Percentiles rank a stretch among this genome's conserved stretches.
phyloP scores from a whole-genome alignment of 2,797 vertebrate genomes.

The Melanotaenia maccullochi region DNA sequence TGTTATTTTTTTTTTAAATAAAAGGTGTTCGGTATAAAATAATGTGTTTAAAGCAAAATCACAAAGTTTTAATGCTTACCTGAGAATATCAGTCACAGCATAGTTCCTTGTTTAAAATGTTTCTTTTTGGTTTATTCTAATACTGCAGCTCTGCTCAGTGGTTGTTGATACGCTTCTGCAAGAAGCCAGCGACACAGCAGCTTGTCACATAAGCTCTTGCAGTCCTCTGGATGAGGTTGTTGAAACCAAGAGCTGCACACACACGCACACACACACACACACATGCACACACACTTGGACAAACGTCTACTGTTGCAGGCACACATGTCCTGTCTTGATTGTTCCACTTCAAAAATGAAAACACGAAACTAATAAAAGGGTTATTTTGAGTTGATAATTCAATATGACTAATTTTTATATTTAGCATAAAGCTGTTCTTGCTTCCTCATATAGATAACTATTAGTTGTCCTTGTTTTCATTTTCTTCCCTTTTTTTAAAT shows the following conservation, averaged over 20 bases:
- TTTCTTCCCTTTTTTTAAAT: background rate
- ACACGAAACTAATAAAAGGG: background rate
- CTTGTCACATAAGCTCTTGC: background rate
- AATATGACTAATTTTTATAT: background rate
- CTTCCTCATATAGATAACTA: background rate
- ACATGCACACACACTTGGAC: background rate
- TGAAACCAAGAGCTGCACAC: slow-evolving; percentile 4
- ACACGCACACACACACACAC: background rate
- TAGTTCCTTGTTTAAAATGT: slow-evolving; percentile 9
- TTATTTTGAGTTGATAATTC: background rate
- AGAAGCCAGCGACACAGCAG: slow-evolving; percentile 24
- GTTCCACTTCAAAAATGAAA: background rate
- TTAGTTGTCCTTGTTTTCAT: background rate
- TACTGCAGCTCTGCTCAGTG: slow-evolving; percentile 4
- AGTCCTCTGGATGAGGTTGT: slow-evolving; percentile 9
- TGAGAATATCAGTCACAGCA: slow-evolving; percentile 72
- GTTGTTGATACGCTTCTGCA: background rate
- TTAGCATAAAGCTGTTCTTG: background rate
- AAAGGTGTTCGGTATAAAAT: background rate
- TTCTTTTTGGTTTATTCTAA: background rate
- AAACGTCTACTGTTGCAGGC: background rate
- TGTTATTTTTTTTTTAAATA: background rate
- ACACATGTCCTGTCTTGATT: background rate
- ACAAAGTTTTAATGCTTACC: slow-evolving; percentile 54
- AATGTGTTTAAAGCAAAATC: background rate